Evolutionary conservation across 2,888 invertebrate species (phyloP), one percentile per base, ranked within the genome.

Genomic region (Drosophila multiciliata): DNA sequence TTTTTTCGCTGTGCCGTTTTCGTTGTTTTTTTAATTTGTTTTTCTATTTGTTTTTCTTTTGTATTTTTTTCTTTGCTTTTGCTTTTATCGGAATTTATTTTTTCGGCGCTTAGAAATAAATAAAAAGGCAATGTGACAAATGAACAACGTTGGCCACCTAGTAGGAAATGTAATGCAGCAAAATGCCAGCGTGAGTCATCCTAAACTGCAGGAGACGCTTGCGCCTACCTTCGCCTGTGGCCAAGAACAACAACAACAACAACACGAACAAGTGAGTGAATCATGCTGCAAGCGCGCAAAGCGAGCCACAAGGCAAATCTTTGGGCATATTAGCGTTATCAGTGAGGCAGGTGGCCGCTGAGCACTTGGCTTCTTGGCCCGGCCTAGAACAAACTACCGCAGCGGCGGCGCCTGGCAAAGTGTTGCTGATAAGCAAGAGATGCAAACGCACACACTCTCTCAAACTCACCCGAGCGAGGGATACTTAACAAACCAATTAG

Each of bases 401-500:
- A 62, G 63, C 77, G 74, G 70, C 74, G 71, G 75, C 67, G 80
- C 78, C 72, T 71, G 68, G 77, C 79, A 86, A 88, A 88, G 88
- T 86, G 83, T 86, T 70, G 64, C 73, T 66, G 80, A 80, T 80
- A 80, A 80, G 81, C 71, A 64, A 60, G 42, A 75, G 55, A 69
- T 59, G 49, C 58, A 55, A 60, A 50, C 64, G 53, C 68, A 63
- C 57, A 59, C 40, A 40, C 40, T 36, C 35, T 15, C 33, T 33
- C 23, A 53, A 66, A 40, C 38, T 29, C 15, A 23, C 23, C 65
- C 53, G 55, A 64, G 70, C 38, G 33, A 66, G 63, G 60, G 64
- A 85, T 86, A 83, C 80, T 85, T 87, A 88, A 89, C 89, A 83
- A 83, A 88, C 87, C 87, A 88, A 88, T 89, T 88, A 87, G 87